These are phyloP conservation scores for Umimayanthus chanpuru DNA, from an alignment of 92 coral and sea anemone species.

Conservation along the genomic window DNA sequence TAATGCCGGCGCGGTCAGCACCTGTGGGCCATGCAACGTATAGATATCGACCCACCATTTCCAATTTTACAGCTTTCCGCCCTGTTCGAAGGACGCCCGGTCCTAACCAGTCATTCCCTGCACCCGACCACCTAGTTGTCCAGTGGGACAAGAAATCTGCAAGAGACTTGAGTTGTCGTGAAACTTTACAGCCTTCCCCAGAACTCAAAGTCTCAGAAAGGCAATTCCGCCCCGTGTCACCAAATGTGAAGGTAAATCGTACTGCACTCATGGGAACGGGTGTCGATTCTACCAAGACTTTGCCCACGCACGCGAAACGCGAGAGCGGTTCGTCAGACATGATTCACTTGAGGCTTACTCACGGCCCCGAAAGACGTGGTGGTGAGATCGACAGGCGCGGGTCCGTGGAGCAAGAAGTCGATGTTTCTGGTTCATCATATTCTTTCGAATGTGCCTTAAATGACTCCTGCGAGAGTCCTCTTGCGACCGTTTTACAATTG, in stretches of 20 bases:
- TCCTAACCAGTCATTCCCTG: slow-evolving; percentile 2
- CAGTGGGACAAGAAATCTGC: slow-evolving; percentile 26
- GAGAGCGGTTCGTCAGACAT: neutral
- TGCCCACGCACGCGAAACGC: neutral
- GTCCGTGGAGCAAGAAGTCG: slow-evolving; percentile 24
- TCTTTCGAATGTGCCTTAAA: slow-evolving; percentile 34
- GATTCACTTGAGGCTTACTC: slow-evolving; percentile 18
- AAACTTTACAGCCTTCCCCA: slow-evolving; percentile 33
- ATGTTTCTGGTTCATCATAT: neutral
- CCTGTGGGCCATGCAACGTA: neutral
- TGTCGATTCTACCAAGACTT: neutral
- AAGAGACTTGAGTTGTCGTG: slow-evolving; percentile 41
- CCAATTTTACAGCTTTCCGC: slow-evolving; percentile 35
- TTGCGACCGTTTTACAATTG: neutral
- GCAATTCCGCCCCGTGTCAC: slow-evolving; percentile 39
- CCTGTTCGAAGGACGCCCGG: slow-evolving; percentile 14
- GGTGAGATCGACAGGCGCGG: slow-evolving; percentile 37
- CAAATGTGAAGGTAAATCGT: slow-evolving; percentile 11
- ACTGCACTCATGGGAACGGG: neutral
- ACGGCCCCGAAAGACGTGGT: neutral
- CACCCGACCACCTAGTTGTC: neutral
- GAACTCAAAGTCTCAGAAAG: slow-evolving; percentile 20
- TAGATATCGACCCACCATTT: slow-evolving; percentile 30
- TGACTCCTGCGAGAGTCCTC: slow-evolving; percentile 27
- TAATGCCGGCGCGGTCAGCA: neutral